Conservation (phyloP, 2,888 invertebrate genomes). For the Drymonia ruficornis region DNA sequence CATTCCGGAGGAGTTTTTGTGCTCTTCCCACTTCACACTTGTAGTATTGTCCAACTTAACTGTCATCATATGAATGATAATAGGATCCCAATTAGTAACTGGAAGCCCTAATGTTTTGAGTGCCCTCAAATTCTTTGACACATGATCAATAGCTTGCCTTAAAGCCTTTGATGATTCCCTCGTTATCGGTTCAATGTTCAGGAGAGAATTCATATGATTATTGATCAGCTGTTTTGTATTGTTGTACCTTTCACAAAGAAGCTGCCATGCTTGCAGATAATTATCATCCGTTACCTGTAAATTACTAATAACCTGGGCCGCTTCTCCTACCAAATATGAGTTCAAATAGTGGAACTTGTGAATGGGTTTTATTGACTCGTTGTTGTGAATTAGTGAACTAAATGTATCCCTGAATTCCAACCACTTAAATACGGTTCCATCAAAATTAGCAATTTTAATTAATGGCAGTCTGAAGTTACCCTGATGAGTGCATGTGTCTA, state of each 20-base stretch:
- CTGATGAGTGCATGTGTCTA: neutral
- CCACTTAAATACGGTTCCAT: constrained; percentile 32
- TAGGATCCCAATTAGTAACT: constrained; percentile 22
- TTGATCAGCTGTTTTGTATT: constrained; percentile 32
- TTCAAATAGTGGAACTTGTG: constrained; percentile 35
- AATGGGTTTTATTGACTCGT: constrained; percentile 20
- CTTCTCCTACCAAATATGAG: constrained; percentile 34
- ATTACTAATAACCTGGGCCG: constrained; percentile 27
- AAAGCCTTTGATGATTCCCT: constrained; percentile 31
- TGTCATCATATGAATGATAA: constrained; percentile 14
- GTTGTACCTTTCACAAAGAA: constrained; percentile 31
- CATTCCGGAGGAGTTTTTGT: neutral
- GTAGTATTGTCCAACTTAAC: constrained; percentile 12
- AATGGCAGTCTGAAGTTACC: constrained; percentile 18
- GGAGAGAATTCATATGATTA: constrained; percentile 33
- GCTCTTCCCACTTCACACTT: constrained; percentile 15
- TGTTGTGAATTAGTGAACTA: constrained; percentile 24
- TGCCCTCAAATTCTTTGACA: constrained; percentile 32
- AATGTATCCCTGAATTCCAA: constrained; percentile 30
- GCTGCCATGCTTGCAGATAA: constrained; percentile 32
- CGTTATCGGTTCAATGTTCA: constrained; percentile 19
- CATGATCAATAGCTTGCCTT: constrained; percentile 32
- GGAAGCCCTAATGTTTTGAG: constrained; percentile 20
- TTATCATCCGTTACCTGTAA: constrained; percentile 25
- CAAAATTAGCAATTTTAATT: constrained; percentile 29